Percentiles rank a stretch among this genome's conserved stretches.
These are phyloP conservation scores for Pachypanchax playfairii DNA, from an alignment of 2,113 vertebrate species.

Conservation along the genomic window DNA sequence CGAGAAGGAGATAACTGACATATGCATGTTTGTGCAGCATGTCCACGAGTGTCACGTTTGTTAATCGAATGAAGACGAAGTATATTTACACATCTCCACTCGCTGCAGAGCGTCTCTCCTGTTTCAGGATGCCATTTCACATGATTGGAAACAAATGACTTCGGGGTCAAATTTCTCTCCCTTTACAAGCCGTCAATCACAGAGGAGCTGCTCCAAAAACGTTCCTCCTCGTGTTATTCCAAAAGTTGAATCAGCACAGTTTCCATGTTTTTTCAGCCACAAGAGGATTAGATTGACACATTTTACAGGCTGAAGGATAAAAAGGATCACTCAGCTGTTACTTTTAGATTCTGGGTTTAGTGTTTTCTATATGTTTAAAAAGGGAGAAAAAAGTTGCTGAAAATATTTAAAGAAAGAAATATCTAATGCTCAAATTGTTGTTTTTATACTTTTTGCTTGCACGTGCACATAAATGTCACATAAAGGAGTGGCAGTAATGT, in stretches of 20 bases:
- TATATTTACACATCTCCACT: slow-evolving; percentile 67
- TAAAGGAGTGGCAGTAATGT: too few species aligned
- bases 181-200: slow-evolving; percentile 72
- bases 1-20: slow-evolving; percentile 51
- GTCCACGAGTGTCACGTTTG: slow-evolving; percentile 39
- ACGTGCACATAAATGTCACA: background rate
- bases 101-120: slow-evolving; percentile 52
- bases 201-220: slow-evolving; percentile 14
- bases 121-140: slow-evolving; percentile 73
- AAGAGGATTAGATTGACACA: slow-evolving; percentile 45
- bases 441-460: background rate
- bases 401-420: too few species aligned
- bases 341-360: too few species aligned
- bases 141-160: slow-evolving; percentile 80
- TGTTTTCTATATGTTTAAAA: too few species aligned
- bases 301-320: too few species aligned
- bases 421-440: background rate
- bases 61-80: slow-evolving; percentile 75
- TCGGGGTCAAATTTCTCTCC: slow-evolving; percentile 64
- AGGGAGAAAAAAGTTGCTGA: too few species aligned
- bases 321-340: too few species aligned
- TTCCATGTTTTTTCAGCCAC: slow-evolving; percentile 61
- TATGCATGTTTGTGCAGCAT: slow-evolving; percentile 20
- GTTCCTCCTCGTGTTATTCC: slow-evolving; percentile 51
- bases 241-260: slow-evolving; percentile 43